Evolutionary conservation across 2,888 invertebrate genomes (phyloP).

Genomic region (Carpatolechia fugitivella): DNA sequence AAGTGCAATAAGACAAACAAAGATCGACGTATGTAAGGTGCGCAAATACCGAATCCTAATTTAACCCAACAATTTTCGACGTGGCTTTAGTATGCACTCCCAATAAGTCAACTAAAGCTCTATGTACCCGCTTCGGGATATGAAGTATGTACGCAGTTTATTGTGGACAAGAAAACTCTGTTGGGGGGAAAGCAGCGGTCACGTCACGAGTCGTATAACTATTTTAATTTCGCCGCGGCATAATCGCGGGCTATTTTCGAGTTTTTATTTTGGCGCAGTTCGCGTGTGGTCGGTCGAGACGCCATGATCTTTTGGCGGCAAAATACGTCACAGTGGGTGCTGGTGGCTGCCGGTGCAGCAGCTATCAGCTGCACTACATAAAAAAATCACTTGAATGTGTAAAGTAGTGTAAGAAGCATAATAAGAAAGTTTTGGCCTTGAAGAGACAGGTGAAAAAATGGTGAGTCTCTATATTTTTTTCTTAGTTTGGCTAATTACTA

Average conservation of each 20-base stretch:
- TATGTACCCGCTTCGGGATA: no score
- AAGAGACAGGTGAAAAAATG: neutral
- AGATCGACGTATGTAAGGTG: no score
- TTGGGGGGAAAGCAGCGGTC: conserved; percentile 59
- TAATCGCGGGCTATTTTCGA: conserved; percentile 69
- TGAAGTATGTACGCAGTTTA: no score
- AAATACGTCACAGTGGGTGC: conserved; percentile 56
- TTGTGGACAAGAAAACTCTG: conserved; percentile 39
- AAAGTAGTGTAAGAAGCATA: neutral
- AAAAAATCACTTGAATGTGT: neutral
- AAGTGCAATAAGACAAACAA: no score
- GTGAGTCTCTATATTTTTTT: neutral
- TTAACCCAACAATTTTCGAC: no score
- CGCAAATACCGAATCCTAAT: no score
- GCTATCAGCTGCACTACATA: conserved; percentile 12
- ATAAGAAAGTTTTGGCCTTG: no score
- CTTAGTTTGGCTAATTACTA: no score
- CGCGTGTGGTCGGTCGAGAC: conserved; percentile 68
- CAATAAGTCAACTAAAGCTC: no score
- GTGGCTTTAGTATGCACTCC: no score
- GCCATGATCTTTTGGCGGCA: conserved; percentile 70
- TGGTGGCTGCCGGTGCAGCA: conserved; percentile 50
- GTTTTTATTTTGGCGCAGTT: conserved; percentile 77
- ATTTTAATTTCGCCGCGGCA: conserved; percentile 68
- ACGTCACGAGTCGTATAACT: conserved; percentile 47